phyloP scores from a whole-genome alignment of 1,140 invertebrate species.

The Pseudomyrmex pallidus region DNA sequence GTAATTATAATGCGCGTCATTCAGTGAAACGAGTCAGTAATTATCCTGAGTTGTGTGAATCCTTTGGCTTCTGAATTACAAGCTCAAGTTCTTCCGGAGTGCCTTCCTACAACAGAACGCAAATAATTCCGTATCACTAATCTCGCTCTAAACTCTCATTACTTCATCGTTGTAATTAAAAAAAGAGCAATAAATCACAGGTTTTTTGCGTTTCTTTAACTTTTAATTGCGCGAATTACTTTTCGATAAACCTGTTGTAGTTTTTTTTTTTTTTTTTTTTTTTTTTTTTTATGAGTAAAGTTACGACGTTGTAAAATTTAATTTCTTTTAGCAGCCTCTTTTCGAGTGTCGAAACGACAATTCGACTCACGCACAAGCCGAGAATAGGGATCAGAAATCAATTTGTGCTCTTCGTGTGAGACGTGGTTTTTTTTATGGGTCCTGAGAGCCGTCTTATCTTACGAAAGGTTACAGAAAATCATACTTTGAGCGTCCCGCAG shows the following conservation, averaged over 20 bases:
- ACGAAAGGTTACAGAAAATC: slow-evolving; percentile 27
- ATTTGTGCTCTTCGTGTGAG: slow-evolving; percentile 51
- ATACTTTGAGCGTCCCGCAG: background rate
- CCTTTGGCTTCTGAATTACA: background rate
- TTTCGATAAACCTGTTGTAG: background rate
- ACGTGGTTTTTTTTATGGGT: slow-evolving; percentile 53
- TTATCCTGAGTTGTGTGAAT: background rate
- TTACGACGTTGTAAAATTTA: background rate
- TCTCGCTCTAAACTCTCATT: background rate
- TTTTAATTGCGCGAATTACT: background rate
- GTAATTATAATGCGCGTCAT: slow-evolving; percentile 7
- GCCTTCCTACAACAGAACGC: slow-evolving; percentile 18
- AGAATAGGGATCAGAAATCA: slow-evolving; percentile 55
- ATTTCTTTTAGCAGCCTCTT: background rate
- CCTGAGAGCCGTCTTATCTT: slow-evolving; percentile 28
- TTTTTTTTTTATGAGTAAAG: background rate
- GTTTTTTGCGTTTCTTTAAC: background rate
- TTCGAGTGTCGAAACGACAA: slow-evolving; percentile 4
- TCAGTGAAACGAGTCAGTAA: background rate
- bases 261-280: background rate
- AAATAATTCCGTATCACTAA: background rate
- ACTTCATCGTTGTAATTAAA: background rate
- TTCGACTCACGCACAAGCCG: background rate
- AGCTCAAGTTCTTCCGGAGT: slow-evolving; percentile 23
- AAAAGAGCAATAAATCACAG: background rate